phyloP scores from a whole-genome alignment of 2,888 invertebrate species.

The Mechanitis mazaeus region DNA sequence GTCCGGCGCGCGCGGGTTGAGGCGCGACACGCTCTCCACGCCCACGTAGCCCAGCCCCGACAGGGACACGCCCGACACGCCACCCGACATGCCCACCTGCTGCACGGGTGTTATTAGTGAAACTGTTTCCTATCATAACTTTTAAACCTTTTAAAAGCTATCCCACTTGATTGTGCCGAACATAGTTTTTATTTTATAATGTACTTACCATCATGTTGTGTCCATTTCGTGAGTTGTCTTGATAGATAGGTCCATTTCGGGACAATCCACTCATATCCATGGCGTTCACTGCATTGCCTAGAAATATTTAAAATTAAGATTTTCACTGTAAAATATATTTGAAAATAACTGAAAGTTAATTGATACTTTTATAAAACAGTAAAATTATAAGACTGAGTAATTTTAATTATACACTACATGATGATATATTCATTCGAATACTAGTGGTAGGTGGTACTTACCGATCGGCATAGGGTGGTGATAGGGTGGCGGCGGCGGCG shows the following conservation, averaged over 20 bases:
- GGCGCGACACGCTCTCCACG: slow-evolving; percentile 63
- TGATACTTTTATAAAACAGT: too few species aligned
- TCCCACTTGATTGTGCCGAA: background rate
- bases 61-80: slow-evolving; percentile 34
- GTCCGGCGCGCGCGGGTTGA: slow-evolving; percentile 73
- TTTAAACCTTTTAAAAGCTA: too few species aligned
- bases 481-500: slow-evolving; percentile 39
- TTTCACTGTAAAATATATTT: background rate
- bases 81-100: slow-evolving; percentile 38
- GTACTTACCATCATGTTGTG: slow-evolving; percentile 67
- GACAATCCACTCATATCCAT: slow-evolving; percentile 67
- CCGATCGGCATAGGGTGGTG: slow-evolving; percentile 36
- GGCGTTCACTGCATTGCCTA: slow-evolving; percentile 62
- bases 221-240: slow-evolving; percentile 68
- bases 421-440: too few species aligned
- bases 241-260: slow-evolving; percentile 69
- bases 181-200: slow-evolving; percentile 8
- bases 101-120: background rate
- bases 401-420: too few species aligned
- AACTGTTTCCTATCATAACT: too few species aligned
- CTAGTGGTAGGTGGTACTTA: slow-evolving; percentile 6
- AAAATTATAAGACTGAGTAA: too few species aligned
- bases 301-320: slow-evolving; percentile 8
- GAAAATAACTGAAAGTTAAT: background rate
- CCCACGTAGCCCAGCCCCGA: slow-evolving; percentile 46